phyloP scores from a whole-genome alignment of 2,888 invertebrate species.

The Mongoloraphidia duomilia region DNA sequence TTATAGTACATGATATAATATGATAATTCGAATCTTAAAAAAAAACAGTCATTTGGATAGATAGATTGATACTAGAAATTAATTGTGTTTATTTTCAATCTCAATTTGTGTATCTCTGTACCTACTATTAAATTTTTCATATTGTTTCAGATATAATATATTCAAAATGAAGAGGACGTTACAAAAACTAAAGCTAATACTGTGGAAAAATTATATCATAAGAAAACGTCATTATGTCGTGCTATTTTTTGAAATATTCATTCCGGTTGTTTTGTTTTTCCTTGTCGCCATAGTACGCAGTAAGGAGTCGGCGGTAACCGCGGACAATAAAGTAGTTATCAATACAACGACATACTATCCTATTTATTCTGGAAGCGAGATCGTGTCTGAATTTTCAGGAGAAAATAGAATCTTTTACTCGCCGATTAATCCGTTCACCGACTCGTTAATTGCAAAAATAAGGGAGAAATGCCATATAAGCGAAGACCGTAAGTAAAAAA shows the following conservation, averaged over 20 bases:
- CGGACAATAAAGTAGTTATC: no score
- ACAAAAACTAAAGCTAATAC: conserved; percentile 21
- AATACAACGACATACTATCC: no score
- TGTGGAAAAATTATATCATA: conserved; percentile 26
- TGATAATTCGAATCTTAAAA: no score
- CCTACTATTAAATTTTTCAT: no score
- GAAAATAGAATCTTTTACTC: conserved; percentile 17
- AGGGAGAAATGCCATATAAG: conserved; percentile 21
- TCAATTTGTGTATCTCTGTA: no score
- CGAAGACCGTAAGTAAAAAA: conserved; percentile 20
- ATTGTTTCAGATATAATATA: no score
- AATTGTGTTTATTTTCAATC: no score
- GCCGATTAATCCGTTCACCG: conserved; percentile 21
- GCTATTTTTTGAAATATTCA: conserved; percentile 22
- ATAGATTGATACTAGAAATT: no score
- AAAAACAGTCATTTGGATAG: no score
- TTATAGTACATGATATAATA: no score
- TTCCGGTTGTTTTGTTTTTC: conserved; percentile 25
- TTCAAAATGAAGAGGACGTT: conserved; percentile 12
- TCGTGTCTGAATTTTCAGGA: no score
- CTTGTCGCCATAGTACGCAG: conserved; percentile 25
- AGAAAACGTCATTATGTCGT: conserved; percentile 25
- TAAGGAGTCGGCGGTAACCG: not conserved
- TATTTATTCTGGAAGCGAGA: no score
- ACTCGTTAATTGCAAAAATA: conserved; percentile 20